Evolutionary conservation across 2,888 invertebrate genomes (phyloP).

Genomic region (Lymantria monacha): DNA sequence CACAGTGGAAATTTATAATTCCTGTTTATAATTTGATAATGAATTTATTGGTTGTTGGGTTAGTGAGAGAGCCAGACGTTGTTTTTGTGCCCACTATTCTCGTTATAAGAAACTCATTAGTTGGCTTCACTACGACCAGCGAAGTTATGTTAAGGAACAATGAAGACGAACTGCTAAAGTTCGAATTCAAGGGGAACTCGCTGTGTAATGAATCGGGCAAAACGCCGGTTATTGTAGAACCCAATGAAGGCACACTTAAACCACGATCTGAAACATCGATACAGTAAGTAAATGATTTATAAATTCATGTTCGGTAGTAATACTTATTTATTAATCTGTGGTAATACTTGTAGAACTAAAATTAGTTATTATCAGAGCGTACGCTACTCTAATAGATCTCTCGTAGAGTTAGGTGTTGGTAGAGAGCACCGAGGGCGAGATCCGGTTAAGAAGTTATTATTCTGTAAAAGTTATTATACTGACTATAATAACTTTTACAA

Average conservation of each 20-base stretch:
- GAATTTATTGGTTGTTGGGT: conserved; percentile 84
- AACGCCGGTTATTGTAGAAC: conserved; percentile 75
- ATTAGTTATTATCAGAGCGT: too few species aligned
- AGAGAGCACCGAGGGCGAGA: too few species aligned
- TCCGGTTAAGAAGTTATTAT: too few species aligned
- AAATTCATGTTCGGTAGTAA: not conserved
- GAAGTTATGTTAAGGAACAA: conserved; percentile 75
- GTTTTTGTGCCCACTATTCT: conserved; percentile 82
- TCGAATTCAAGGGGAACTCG: conserved; percentile 78
- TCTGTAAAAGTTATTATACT: too few species aligned
- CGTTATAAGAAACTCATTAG: conserved; percentile 83
- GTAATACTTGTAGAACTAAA: too few species aligned
- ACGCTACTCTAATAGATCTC: too few species aligned
- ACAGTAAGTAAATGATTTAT: conserved; percentile 58
- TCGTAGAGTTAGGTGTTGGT: too few species aligned
- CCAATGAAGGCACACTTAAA: conserved; percentile 72
- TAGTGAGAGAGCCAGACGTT: conserved; percentile 84
- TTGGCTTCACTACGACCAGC: conserved; percentile 76
- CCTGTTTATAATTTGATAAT: conserved; percentile 79
- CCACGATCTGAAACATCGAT: conserved; percentile 74
- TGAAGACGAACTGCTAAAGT: conserved; percentile 76
- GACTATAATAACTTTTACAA: too few species aligned
- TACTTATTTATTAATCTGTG: not conserved
- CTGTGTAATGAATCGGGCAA: conserved; percentile 78
- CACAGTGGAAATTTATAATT: conserved; percentile 85